Evolutionary conservation across 2,888 invertebrate species (phyloP), one percentile per base, ranked within the genome.

Genomic region (Aphodius sticticus): DNA sequence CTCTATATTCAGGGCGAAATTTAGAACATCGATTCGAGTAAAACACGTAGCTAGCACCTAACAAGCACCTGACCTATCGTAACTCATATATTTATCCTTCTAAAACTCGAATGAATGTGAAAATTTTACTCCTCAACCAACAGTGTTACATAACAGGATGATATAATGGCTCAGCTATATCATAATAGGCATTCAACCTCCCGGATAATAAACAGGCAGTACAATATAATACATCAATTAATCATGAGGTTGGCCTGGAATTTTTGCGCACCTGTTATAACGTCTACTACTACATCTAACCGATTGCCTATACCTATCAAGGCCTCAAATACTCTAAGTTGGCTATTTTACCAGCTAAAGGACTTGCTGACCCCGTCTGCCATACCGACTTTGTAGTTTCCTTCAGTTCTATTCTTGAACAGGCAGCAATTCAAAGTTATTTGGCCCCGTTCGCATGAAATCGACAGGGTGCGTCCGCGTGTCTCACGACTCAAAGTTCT

Each of bases 161-260:
- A 53, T 53, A 53, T 53, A 53, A 53, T 53, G 4, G 53, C 53
- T 3, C 53, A 9, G 53, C 12, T 9, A 53, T 53, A 53, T 53
- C 53, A 53, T 53, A 53, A 53, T 53, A 53, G 53, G 12, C 53
- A 53, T 53, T 53, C 53, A 53, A 53, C 53, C 53, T 53, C 53
- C 53, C 12, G 9, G 53, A 53, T 53, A 53, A 53, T 53, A 53
- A 53, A 53, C 53, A 53, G 53, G 53, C 53, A 26, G 26, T 26
- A 53, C 53, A 53, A 53, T 53, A 53, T 53, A 53, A 53, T 53
- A 53, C 53, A 53, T 53, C 53, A 53, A 53, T 53, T 53, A 53
- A 53, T 53, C 53, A 53, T 53, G 53, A 53, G 53, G 9, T 53
- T 53, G 53, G 12, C 53, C 7, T 53, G 53, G 53, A 53, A 53